Percentiles rank a stretch among this genome's conserved stretches.
These are phyloP conservation scores for Avahi laniger DNA, from an alignment of 2,797 vertebrate genomes.

Conservation along the genomic window DNA sequence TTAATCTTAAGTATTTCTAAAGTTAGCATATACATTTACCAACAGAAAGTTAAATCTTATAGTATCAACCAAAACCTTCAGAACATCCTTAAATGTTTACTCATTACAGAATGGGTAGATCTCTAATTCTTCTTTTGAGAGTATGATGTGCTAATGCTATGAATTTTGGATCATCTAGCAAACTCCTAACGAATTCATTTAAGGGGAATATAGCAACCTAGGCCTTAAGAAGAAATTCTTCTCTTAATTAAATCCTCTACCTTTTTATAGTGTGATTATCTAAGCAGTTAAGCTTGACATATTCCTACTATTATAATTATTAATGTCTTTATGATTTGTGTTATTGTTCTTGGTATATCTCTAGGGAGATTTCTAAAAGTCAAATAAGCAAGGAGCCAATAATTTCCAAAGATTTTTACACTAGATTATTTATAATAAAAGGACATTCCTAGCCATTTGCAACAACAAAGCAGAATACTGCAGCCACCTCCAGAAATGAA, in stretches of 20 bases:
- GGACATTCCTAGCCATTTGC: background rate
- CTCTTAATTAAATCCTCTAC: background rate
- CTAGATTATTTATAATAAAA: background rate
- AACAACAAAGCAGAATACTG: background rate
- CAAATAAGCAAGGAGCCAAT: background rate
- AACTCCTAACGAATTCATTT: background rate
- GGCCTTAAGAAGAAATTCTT: background rate
- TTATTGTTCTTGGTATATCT: background rate
- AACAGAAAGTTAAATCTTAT: constrained; percentile 14
- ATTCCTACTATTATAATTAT: background rate
- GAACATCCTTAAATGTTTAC: background rate
- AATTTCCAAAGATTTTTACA: constrained; percentile 9
- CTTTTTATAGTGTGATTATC: background rate
- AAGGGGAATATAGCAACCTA: background rate
- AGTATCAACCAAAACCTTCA: background rate
- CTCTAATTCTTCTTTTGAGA: background rate
- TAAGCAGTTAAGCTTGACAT: background rate
- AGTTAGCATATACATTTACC: background rate
- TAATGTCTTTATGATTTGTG: background rate
- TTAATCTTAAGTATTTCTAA: background rate
- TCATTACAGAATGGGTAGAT: background rate
- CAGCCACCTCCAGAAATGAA: background rate
- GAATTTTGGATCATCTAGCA: background rate
- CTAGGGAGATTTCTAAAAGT: background rate
- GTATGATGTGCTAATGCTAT: background rate